phyloP scores from a whole-genome alignment of 1,140 invertebrate genomes.

The Zaprionus camerounensis region DNA sequence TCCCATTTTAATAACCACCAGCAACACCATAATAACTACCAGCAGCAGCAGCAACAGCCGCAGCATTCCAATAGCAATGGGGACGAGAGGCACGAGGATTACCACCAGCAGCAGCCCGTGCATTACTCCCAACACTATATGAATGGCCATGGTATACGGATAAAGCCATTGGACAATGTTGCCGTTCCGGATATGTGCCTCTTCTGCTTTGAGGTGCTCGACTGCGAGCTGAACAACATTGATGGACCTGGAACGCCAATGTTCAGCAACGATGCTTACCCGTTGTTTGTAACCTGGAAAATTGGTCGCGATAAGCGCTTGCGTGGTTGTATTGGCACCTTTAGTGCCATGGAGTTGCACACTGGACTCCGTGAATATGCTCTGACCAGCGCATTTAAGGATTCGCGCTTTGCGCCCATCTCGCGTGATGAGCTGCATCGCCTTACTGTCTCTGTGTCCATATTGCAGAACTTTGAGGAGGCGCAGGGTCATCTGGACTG shows the following conservation, averaged over 20 bases:
- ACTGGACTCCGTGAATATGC: slow-evolving; percentile 97
- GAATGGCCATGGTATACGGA: slow-evolving; percentile 68
- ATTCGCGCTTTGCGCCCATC: slow-evolving; percentile 98
- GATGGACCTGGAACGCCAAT: slow-evolving; percentile 94
- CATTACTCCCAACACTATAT: slow-evolving; percentile 66
- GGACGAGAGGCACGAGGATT: slow-evolving; percentile 51
- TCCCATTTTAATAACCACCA: slow-evolving; percentile 74
- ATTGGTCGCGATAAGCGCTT: slow-evolving; percentile 96
- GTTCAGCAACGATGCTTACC: slow-evolving; percentile 97
- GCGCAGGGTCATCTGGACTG: slow-evolving; percentile 97
- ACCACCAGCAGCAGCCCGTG: slow-evolving; percentile 67
- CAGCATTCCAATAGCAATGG: slow-evolving; percentile 63
- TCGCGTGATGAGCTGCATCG: slow-evolving; percentile 96
- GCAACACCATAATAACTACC: slow-evolving; percentile 53
- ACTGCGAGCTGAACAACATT: slow-evolving; percentile 95
- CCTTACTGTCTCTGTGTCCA: slow-evolving; percentile 97
- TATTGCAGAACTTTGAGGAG: slow-evolving; percentile 96
- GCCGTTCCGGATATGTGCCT: slow-evolving; percentile 98
- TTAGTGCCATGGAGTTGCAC: slow-evolving; percentile 93
- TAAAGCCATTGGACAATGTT: slow-evolving; percentile 86
- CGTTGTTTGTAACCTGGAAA: slow-evolving; percentile 99
- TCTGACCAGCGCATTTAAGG: slow-evolving; percentile 98
- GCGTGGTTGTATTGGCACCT: slow-evolving; percentile 97
- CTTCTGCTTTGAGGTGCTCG: slow-evolving; percentile 99
- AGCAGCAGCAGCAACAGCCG: slow-evolving; percentile 63